Percentiles rank a stretch among this genome's conserved stretches.
phyloP scores from a whole-genome alignment of 1,140 invertebrate genomes.

The Panagrolaimus sp. region DNA sequence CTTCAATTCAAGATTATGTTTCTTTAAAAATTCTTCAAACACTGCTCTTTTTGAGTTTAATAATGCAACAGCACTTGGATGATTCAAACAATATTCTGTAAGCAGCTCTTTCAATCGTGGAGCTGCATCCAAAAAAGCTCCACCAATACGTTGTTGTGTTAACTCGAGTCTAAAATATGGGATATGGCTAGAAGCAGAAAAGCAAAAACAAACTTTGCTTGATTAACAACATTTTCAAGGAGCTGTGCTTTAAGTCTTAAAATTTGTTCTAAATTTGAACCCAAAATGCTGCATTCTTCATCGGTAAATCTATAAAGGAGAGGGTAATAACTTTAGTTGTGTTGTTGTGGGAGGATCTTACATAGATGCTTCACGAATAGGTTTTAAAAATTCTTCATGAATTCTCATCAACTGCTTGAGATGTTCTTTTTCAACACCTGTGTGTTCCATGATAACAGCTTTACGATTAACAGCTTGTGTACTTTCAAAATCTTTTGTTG shows the following conservation, averaged over 20 bases:
- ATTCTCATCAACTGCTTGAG: not conserved
- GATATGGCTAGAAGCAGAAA: too few species aligned
- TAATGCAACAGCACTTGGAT: slow-evolving; percentile 83
- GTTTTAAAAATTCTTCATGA: not conserved
- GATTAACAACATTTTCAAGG: slow-evolving; percentile 18
- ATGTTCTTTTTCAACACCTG: not conserved
- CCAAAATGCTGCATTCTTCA: slow-evolving; percentile 9
- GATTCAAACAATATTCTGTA: slow-evolving; percentile 77
- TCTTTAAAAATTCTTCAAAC: not conserved
- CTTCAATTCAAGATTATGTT: slow-evolving; percentile 65
- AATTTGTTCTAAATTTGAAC: slow-evolving; percentile 21
- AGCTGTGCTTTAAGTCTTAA: slow-evolving; percentile 9
- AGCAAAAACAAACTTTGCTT: slow-evolving; percentile 8
- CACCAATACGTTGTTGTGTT: slow-evolving; percentile 76
- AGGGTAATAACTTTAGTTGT: too few species aligned
- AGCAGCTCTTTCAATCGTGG: slow-evolving; percentile 78
- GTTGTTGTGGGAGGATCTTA: too few species aligned
- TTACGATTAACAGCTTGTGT: slow-evolving; percentile 25
- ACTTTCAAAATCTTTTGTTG: slow-evolving; percentile 18
- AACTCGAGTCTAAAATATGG: not conserved
- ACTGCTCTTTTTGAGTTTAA: slow-evolving; percentile 79
- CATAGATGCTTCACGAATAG: not conserved
- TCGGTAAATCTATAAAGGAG: not conserved
- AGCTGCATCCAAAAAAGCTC: slow-evolving; percentile 79
- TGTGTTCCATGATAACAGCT: slow-evolving; percentile 28